Evolutionary conservation across 2,888 invertebrate species (phyloP), one percentile per base, ranked within the genome.

Genomic region (Agapostemon virescens): DNA sequence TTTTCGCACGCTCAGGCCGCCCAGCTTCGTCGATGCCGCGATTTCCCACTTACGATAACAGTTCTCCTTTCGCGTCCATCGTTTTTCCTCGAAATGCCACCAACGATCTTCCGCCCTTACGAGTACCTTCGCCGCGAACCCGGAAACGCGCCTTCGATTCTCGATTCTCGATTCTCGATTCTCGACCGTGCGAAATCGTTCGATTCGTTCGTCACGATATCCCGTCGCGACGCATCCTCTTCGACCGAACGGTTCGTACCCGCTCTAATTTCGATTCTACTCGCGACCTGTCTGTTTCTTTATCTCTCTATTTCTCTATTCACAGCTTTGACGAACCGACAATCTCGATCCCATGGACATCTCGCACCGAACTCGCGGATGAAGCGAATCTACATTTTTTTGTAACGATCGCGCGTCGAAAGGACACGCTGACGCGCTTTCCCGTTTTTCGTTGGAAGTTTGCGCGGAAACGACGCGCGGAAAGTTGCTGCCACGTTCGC

Each of bases 261-360:
- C 9, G 13, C 36, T 30, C 23, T 30, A 15, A 33, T 13, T 7
- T n/a, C 20, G 9, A 17, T 42, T 11, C 2, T 23, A 15, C 33
- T 26, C 15, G 26, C 45, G 33, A 52, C 6, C 55, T n/a, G n/a
- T n/a, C n/a, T n/a, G n/a, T n/a, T n/a, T n/a, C n/a, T n/a, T n/a
- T n/a, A n/a, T n/a, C n/a, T n/a, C n/a, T n/a, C n/a, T n/a, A n/a
- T n/a, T n/a, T 30, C 26, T 55, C 26, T 55, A 55, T 26, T 17
- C 15, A 2, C 15, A 26, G 55, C 26, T 26, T 64, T 77, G 20
- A 49, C 30, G 30, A 11, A 79, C 78, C 73, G 66, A 68, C 74
- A n/a, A n/a, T n/a, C 69, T 74, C 69, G 85, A 83, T 70, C 61
- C 78, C 73, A 26, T 71, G 40, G 74, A 68, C 71, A 79, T 83